Base-by-base conservation (phyloP, 2,888 invertebrate species). In the Caenorhabditis afra region DNA sequence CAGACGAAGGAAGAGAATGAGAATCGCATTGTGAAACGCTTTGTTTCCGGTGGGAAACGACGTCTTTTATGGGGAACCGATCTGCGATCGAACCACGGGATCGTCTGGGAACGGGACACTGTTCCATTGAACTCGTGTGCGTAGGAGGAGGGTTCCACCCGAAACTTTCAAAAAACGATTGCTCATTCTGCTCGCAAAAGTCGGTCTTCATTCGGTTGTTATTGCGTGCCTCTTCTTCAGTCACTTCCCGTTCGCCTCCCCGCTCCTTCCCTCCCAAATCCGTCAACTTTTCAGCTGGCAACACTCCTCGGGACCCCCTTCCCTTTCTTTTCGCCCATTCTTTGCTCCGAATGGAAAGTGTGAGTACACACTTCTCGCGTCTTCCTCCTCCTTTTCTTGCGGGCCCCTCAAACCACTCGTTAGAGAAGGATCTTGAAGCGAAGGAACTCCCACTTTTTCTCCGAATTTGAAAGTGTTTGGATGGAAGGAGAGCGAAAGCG, bases 131-230 rank as follows among this genome's bases (percentile, higher is more conserved):
- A 49, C 29, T 29, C 2, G 8, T 22, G 45, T 22, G 45, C 3
- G 58, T 23, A 29, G 37, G 47, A 47, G 20, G 23, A 11, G 59
- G 3, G 3, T n/a, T n/a, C n/a, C n/a, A n/a, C n/a, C 12, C 22
- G 16, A 29, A 29, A 29, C 29, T 29, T 29, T 7, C 3, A 49
- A 58, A 67, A 41, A 67, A 58, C 50, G 52, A 29, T 7, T 7
- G 7, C 29, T 29, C 7, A 3, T 49, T 20, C 20, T 52, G 45
- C 35, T n/a, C 23, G 47, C 47, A 55, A 53, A 70, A 62, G 61
- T 61, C 29, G 29, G 58, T 68, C 58, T 58, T 67, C 47, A 50
- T 58, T 67, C 37, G 61, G 47, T 62, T 70, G 59, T 68, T 68
- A 61, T 68, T 61, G 59, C 47, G 49, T 67, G 67, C 39, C 44